These are phyloP conservation scores for Leptestheria dahalacensis DNA, from an alignment of 1,140 invertebrate genomes.

Conservation along the genomic window DNA sequence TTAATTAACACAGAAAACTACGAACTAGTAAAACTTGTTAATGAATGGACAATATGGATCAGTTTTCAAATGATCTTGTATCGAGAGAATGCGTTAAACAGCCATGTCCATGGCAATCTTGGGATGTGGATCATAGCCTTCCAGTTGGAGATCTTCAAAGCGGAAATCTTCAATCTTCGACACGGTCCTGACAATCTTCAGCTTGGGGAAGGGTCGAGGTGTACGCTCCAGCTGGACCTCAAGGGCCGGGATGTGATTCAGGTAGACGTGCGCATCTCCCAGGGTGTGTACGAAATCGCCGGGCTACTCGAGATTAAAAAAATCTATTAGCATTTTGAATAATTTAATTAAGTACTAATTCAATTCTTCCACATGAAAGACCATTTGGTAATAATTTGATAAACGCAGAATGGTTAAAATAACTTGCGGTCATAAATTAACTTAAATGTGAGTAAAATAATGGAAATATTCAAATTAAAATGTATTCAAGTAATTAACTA, in stretches of 20 bases:
- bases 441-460: too few species aligned
- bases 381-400: too few species aligned
- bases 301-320: constrained; percentile 38
- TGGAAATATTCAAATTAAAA: too few species aligned
- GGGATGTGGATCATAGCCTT: constrained; percentile 75
- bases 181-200: constrained; percentile 53
- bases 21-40: too few species aligned
- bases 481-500: too few species aligned
- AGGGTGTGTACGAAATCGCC: constrained; percentile 93
- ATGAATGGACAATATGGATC: background rate
- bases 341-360: too few species aligned
- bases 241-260: constrained; percentile 77
- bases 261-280: constrained; percentile 93
- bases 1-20: too few species aligned
- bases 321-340: background rate
- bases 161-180: constrained; percentile 78
- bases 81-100: constrained; percentile 41
- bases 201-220: constrained; percentile 68
- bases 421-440: too few species aligned
- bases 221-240: constrained; percentile 63
- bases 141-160: constrained; percentile 73
- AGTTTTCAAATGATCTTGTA: background rate
- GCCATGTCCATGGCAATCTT: constrained; percentile 95
- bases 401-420: too few species aligned
- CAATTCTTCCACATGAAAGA: too few species aligned